These are phyloP conservation scores for Artibeus jamaicensis DNA, from an alignment of 2,797 vertebrate species.

Conservation along the genomic window DNA sequence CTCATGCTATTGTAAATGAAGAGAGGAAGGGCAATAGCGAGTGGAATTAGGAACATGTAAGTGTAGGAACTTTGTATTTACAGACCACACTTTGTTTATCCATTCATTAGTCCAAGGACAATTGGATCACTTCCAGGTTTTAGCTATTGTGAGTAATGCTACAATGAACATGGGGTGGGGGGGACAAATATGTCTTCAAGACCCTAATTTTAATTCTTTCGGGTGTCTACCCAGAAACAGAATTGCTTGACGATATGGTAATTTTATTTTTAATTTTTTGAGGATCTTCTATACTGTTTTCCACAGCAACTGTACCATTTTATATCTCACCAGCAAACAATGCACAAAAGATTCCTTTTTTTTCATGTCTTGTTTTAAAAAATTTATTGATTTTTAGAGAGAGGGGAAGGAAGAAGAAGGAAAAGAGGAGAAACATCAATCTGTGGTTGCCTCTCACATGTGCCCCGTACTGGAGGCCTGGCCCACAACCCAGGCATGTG, in stretches of 20 bases:
- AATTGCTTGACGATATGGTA: background rate
- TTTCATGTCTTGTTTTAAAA: too few species aligned
- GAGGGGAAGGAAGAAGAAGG: too few species aligned
- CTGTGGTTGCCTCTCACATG: too few species aligned
- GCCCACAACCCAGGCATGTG: too few species aligned
- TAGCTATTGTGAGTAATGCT: background rate
- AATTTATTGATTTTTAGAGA: too few species aligned
- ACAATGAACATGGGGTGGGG: background rate
- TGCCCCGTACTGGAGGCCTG: too few species aligned
- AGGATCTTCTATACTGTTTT: background rate
- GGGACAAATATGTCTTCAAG: background rate
- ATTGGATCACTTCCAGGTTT: too few species aligned
- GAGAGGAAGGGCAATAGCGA: background rate
- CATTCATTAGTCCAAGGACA: too few species aligned
- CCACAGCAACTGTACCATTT: background rate
- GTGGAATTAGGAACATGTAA: background rate
- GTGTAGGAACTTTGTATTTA: background rate
- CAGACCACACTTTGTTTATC: background rate
- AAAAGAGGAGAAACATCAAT: too few species aligned
- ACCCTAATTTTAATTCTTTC: background rate
- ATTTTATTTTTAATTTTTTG: background rate
- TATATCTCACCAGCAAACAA: background rate
- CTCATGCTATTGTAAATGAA: background rate
- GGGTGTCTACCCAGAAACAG: background rate
- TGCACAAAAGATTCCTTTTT: background rate